These are phyloP conservation scores for Oncopeltus fasciatus DNA, from an alignment of 1,140 invertebrate species.

Conservation along the genomic window DNA sequence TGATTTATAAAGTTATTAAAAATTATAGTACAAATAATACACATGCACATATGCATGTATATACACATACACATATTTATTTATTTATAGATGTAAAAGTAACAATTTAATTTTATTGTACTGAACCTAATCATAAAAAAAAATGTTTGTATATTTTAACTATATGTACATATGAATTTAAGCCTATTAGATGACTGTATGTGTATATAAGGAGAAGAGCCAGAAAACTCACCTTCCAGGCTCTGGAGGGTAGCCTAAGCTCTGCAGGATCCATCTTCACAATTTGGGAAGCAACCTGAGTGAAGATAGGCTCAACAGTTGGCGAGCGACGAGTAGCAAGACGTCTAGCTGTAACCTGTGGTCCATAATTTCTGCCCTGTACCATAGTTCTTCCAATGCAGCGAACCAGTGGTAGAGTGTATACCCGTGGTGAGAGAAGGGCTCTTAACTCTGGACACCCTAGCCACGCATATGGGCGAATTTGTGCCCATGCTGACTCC, in stretches of 20 bases:
- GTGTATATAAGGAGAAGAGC: too few species aligned
- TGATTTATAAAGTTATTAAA: too few species aligned
- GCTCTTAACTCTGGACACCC: constrained; percentile 36
- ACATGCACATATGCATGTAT: too few species aligned
- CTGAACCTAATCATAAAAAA: too few species aligned
- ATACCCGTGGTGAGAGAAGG: constrained; percentile 42
- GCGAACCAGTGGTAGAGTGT: constrained; percentile 47
- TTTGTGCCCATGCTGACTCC: constrained; percentile 29
- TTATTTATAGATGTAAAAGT: too few species aligned
- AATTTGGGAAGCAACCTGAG: constrained; percentile 48
- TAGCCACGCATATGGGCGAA: constrained; percentile 32
- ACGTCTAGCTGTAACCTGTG: constrained; percentile 47
- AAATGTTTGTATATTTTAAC: too few species aligned
- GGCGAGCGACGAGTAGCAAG: constrained; percentile 37
- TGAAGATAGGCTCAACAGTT: constrained; percentile 40
- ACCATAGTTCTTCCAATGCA: constrained; percentile 51
- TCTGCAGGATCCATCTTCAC: constrained; percentile 42
- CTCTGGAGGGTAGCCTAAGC: constrained; percentile 43
- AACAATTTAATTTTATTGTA: too few species aligned
- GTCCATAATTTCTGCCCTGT: constrained; percentile 50
- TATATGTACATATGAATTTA: too few species aligned
- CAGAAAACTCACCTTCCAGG: constrained; percentile 45
- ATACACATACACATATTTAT: too few species aligned
- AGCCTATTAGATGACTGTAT: too few species aligned
- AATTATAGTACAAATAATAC: too few species aligned